These are phyloP conservation scores for Sphaeridia pumilis DNA, from an alignment of 2,888 invertebrate species.

Conservation along the genomic window DNA sequence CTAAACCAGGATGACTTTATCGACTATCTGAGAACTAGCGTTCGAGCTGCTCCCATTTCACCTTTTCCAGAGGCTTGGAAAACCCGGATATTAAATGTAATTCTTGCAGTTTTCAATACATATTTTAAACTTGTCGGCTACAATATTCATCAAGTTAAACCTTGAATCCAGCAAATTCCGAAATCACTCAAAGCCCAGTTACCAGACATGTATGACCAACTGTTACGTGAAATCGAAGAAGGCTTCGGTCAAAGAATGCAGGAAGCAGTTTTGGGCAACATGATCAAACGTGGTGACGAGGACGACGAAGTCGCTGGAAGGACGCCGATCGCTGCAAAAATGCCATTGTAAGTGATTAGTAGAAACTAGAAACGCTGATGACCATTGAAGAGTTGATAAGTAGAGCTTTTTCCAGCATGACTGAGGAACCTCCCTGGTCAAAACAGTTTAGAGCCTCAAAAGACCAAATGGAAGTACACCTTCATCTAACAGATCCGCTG, in stretches of 20 bases:
- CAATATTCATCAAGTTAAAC: background rate
- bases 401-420: slow-evolving; percentile 11
- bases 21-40: slow-evolving; percentile 30
- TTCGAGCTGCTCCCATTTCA: slow-evolving; percentile 27
- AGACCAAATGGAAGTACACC: slow-evolving; percentile 10
- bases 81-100: slow-evolving; percentile 24
- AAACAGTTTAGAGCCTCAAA: slow-evolving; percentile 15
- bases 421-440: slow-evolving; percentile 26
- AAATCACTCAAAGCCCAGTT: slow-evolving; percentile 16
- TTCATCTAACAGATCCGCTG: slow-evolving; percentile 24
- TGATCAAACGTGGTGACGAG: slow-evolving; percentile 22
- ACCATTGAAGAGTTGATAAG: background rate
- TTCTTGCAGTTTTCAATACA: background rate
- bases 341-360: slow-evolving; percentile 23
- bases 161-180: slow-evolving; percentile 22
- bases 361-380: background rate
- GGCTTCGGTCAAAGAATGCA: slow-evolving; percentile 26
- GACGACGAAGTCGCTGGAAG: background rate
- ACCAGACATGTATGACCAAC: slow-evolving; percentile 19
- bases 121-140: background rate
- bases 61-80: slow-evolving; percentile 27
- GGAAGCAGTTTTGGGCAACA: slow-evolving; percentile 27
- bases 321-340: slow-evolving; percentile 18
- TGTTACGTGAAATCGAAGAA: slow-evolving; percentile 23
- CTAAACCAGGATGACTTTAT: slow-evolving; percentile 32